phyloP scores from a whole-genome alignment of 2,113 vertebrate species.

The Astatoreochromis straeleni region DNA sequence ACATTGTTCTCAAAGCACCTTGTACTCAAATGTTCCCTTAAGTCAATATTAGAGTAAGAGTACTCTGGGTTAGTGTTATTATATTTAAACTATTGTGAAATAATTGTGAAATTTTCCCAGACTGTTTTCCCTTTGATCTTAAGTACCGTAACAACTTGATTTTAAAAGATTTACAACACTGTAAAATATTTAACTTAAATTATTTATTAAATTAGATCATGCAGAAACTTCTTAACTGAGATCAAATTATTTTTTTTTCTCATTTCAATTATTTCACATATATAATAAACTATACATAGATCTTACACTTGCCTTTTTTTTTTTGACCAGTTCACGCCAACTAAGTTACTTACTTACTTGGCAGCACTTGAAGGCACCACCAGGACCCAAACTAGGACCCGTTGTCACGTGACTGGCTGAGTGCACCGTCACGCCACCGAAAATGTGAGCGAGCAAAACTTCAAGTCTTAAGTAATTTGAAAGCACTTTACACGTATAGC shows the following conservation, averaged over 20 bases:
- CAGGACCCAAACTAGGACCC: neutral
- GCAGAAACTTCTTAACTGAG: neutral
- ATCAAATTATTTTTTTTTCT: neutral
- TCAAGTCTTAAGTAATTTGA: neutral
- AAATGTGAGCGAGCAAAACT: neutral
- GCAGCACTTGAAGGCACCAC: neutral
- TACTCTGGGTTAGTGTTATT: neutral
- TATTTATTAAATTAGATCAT: neutral
- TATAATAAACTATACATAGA: neutral
- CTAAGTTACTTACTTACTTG: neutral
- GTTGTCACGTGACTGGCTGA: neutral
- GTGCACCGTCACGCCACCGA: neutral
- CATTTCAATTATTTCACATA: neutral
- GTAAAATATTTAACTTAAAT: neutral
- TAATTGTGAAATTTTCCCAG: neutral
- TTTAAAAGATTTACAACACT: neutral
- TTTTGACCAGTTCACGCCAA: neutral
- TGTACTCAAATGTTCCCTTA: neutral
- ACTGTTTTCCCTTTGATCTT: neutral
- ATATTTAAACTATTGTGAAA: neutral
- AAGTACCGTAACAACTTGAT: neutral
- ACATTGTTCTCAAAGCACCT: neutral
- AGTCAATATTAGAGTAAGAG: neutral
- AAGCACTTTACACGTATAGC: neutral
- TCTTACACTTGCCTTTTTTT: fast-evolving